Conservation (phyloP, 2,888 invertebrate genomes). For the Caenorhabditis doughertyi region DNA sequence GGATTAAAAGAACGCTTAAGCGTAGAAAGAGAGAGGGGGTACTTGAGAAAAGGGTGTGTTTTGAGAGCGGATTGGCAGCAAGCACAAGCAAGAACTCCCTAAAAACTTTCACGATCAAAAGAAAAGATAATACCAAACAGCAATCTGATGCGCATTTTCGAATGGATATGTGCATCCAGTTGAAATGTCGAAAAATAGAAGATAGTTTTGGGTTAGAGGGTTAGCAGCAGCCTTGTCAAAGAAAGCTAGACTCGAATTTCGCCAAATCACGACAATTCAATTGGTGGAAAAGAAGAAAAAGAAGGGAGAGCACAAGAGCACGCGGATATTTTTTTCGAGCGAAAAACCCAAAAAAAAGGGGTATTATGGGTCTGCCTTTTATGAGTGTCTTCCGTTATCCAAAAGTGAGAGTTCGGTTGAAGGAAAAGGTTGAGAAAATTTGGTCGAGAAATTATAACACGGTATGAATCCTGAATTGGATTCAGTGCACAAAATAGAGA, state of each 20-base stretch:
- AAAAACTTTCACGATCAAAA: conserved; percentile 42
- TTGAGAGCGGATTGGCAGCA: conserved; percentile 34
- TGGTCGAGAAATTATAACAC: too few relatives aligned
- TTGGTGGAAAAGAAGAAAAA: conserved; percentile 32
- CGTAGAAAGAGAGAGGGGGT: conserved; percentile 12
- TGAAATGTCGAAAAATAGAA: neutral
- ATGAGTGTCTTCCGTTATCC: conserved; percentile 13
- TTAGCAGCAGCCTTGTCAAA: conserved; percentile 5
- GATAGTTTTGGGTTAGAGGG: conserved; percentile 51
- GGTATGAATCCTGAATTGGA: neutral
- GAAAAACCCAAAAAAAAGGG: conserved; percentile 27
- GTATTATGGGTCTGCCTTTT: conserved; percentile 18
- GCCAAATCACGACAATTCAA: conserved; percentile 63
- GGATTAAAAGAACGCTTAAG: conserved; percentile 47
- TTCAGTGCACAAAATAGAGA: too few relatives aligned
- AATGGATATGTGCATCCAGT: too few relatives aligned
- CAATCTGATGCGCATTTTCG: conserved; percentile 42
- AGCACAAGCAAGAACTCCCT: conserved; percentile 7
- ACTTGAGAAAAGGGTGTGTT: conserved; percentile 61
- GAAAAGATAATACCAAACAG: conserved; percentile 44
- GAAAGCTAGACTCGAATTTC: conserved; percentile 9
- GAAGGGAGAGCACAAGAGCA: conserved; percentile 17
- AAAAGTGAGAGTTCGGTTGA: neutral
- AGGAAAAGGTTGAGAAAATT: neutral
- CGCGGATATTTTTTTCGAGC: conserved; percentile 8